Base-by-base conservation (phyloP, 2,797 vertebrate genomes). In the Cuculus canorus region DNA sequence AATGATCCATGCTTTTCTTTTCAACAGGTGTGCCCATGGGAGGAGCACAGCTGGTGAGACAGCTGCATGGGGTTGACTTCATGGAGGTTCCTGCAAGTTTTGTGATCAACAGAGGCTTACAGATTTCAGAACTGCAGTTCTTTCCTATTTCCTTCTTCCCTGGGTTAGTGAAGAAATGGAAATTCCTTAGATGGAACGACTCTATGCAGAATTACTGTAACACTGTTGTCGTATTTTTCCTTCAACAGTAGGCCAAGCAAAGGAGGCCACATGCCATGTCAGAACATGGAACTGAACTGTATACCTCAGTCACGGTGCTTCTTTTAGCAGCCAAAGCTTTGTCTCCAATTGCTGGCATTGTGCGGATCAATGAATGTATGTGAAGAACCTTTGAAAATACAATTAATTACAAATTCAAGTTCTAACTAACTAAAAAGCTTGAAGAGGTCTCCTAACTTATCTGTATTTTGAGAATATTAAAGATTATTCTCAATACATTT, bases 401-500 rank as follows among this genome's bases (percentile, higher is more conserved):
- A 68, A 15, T 41, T 69, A 53, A 53, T 43, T 73, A 78, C 32
- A 89, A 94, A 93, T 82, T 75, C 22, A 76, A 82, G 50, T 93
- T 96, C 86, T 94, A 95, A 75, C 90, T 94, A 93, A 93, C 91
- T 95, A 88, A 94, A 92, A 97, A 92, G 33, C 82, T 94, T 92
- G 64, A 93, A 87, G 63, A 75, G 21, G 84, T 71, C 39, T 60
- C 97, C 57, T 86, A 87, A 95, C 19, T 90, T 84, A 94, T 57
- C 13, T 82, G 48, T 69, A 88, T 91, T 81, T 93, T 93, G 48
- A 91, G 57, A 95, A 71, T 76, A 95, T 65, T 92, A 89, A 96
- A 96, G n/a, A 93, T 77, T 90, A 72, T 90, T 86, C 90, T 94
- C 91, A 87, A 82, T 92, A 33, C 8, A 24, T 60, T 11, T 82